Base-by-base conservation (phyloP, 1,140 invertebrate species). In the Dendrolimus punctatus region DNA sequence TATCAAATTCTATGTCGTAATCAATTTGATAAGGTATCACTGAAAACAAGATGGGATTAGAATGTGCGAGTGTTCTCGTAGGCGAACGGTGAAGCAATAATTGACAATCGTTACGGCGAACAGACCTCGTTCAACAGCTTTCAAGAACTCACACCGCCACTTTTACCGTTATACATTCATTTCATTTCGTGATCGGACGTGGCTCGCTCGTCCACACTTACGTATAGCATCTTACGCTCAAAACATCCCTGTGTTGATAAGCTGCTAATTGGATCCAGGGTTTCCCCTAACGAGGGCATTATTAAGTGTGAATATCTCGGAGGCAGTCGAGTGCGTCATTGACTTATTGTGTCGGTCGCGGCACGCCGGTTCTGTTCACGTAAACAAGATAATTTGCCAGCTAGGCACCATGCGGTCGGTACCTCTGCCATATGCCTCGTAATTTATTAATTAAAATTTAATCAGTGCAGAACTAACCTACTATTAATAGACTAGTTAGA, bases 101-200 rank as follows among this genome's bases (percentile, higher is more conserved):
- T 77, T 23, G 23, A 23, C 23, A 74, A 76, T 71, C 60, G 71
- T 46, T 55, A 48, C 62, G 71, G 68, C 68, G 60, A 70, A 56
- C 66, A 66, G 57, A 77, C 71, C 73, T 73, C 64, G 78, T 75
- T 75, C 46, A 68, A 69, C 79, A 69, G 74, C 82, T 86, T 86
- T 86, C 82, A 71, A 82, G 73, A 65, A 60, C 64, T 73, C 69
- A 66, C 69, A 70, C 76, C 79, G 71, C 77, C 70, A 82, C 82
- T 81, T 85, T 84, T 85, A 85, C 80, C 82, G 82, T 85, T 85
- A 82, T 69, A 64, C 73, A 69, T 76, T 85, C 82, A 84, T 85
- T 85, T 85, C 68, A 66, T 71, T 78, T 72, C 59, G 66, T 71
- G 68, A 71, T 70, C 69, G 73, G 68, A 58, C 70, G 71, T 76